phyloP scores from a whole-genome alignment of 2,888 invertebrate genomes.

The Biston betularia region DNA sequence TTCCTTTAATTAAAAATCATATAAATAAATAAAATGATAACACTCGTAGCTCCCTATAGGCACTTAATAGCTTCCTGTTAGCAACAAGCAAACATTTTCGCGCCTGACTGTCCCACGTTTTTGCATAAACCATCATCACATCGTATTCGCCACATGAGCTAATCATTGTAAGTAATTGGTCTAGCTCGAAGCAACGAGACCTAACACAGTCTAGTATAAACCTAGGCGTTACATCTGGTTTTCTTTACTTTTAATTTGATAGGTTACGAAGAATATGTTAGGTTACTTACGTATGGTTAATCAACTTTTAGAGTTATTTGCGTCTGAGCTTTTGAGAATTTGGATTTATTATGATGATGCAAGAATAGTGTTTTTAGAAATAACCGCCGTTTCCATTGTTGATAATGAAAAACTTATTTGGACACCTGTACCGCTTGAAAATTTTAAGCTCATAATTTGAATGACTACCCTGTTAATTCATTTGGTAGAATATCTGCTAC shows the following conservation, averaged over 20 bases:
- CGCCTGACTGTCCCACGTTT: constrained; percentile 7
- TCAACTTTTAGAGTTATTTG: not conserved
- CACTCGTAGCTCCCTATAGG: not conserved
- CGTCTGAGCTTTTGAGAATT: no score
- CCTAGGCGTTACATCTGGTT: constrained; percentile 25
- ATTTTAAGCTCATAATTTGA: no score
- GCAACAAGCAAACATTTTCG: constrained; percentile 6
- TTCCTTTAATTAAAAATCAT: no score
- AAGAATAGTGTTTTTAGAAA: not conserved
- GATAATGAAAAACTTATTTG: not conserved
- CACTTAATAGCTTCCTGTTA: not conserved
- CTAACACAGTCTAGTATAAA: constrained; percentile 23
- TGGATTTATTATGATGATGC: not conserved
- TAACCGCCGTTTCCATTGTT: no score
- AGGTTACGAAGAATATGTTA: not conserved
- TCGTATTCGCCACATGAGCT: constrained; percentile 15
- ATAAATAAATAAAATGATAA: no score
- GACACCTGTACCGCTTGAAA: not conserved
- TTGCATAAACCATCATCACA: constrained; percentile 21
- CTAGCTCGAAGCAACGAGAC: constrained; percentile 12
- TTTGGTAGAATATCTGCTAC: no score
- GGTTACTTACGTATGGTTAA: not conserved
- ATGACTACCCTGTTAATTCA: no score
- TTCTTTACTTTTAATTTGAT: constrained; percentile 17
- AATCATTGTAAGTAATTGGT: constrained; percentile 21